These are phyloP conservation scores for Nemapogon koenigi DNA, from an alignment of 2,888 invertebrate genomes.

Conservation along the genomic window DNA sequence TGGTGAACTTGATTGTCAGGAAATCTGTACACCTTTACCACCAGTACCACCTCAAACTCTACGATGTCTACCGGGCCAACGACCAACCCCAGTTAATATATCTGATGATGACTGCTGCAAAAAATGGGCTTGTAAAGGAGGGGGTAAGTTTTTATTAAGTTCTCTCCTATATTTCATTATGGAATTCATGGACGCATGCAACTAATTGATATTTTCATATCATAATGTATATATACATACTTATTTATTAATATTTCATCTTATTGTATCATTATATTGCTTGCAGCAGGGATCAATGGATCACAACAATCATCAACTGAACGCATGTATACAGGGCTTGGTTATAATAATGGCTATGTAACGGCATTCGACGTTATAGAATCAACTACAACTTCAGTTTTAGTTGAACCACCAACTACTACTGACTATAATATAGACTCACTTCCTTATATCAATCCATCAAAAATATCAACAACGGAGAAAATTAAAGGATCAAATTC, in stretches of 20 bases:
- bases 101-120: slow-evolving; percentile 84
- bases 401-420: slow-evolving; percentile 25
- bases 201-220: neutral
- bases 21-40: slow-evolving; percentile 79
- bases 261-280: slow-evolving; percentile 38
- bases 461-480: no score
- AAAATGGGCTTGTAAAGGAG: slow-evolving; percentile 72
- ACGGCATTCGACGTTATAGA: slow-evolving; percentile 30
- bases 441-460: neutral
- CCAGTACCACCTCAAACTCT: slow-evolving; percentile 77
- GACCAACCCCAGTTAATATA: slow-evolving; percentile 66
- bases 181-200: no score
- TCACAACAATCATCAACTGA: neutral
- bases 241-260: neutral
- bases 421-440: slow-evolving; percentile 23
- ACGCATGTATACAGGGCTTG: neutral
- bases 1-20: slow-evolving; percentile 85
- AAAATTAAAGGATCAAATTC: no score
- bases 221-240: neutral
- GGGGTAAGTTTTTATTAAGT: slow-evolving; percentile 24
- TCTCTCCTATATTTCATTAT: no score
- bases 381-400: slow-evolving; percentile 24
- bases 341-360: slow-evolving; percentile 27
- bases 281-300: slow-evolving; percentile 38
- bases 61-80: slow-evolving; percentile 73